Percentiles rank a stretch among this genome's conserved stretches.
phyloP scores from a whole-genome alignment of 2,113 vertebrate genomes.

The Forbesichthys papilliferus region DNA sequence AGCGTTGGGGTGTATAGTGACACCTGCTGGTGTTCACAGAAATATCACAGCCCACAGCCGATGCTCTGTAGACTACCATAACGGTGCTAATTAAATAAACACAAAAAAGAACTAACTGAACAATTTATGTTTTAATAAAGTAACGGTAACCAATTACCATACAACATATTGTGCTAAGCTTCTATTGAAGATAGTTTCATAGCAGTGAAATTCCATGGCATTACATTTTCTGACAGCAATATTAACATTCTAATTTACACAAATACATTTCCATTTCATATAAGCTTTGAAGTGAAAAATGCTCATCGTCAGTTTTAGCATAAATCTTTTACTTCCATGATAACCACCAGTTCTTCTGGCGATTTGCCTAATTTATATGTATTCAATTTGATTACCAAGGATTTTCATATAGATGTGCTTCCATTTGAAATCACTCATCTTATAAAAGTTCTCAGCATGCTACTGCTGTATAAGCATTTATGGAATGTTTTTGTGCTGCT shows the following conservation, averaged over 20 bases:
- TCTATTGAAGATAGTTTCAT: background rate
- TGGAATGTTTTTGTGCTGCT: background rate
- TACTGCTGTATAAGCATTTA: background rate
- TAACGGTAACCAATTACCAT: conserved; percentile 21
- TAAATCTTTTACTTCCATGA: conserved; percentile 24
- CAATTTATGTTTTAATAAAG: background rate
- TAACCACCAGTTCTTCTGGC: background rate
- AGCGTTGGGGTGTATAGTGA: too few relatives aligned
- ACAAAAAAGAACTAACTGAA: too few relatives aligned
- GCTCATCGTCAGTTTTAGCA: conserved; percentile 27
- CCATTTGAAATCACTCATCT: conserved; percentile 15
- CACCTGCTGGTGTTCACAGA: too few relatives aligned
- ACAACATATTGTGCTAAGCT: background rate
- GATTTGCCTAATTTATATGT: conserved; percentile 32
- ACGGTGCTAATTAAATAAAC: too few relatives aligned
- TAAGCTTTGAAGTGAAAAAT: conserved; percentile 41
- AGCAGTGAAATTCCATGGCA: conserved; percentile 19
- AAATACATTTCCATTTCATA: conserved; percentile 45
- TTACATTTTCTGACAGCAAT: conserved; percentile 39
- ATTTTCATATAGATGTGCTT: conserved; percentile 18
- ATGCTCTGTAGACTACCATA: too few relatives aligned
- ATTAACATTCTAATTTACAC: conserved; percentile 32
- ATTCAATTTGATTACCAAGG: conserved; percentile 26
- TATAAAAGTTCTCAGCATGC: background rate
- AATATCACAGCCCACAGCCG: too few relatives aligned